Evolutionary conservation across 2,797 vertebrate genomes (phyloP), one percentile per base, ranked within the genome.

Genomic region (Rhinophrynus dorsalis): DNA sequence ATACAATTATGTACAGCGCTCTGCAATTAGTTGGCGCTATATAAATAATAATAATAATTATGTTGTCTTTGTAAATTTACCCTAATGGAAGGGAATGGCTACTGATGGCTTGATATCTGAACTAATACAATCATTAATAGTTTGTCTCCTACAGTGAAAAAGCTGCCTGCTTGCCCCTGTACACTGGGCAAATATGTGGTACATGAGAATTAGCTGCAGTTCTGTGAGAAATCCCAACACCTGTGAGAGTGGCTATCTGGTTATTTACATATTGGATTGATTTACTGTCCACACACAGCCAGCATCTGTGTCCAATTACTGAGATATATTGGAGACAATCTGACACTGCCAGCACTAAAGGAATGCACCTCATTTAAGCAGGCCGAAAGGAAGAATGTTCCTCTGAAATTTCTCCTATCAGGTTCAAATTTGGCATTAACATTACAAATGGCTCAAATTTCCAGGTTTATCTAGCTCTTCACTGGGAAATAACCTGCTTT

Each of bases 271-370:
- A 67, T 79, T 67, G 73, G 55, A 79, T 76, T 88, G 84, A 89
- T 89, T 89, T 88, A 85, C 82, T 67, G 76, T 76, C 74, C 26
- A 29, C 66, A 80, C 68, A 71, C 62, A 74, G 80, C 79, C 79
- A 75, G 75, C 88, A 88, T 90, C 88, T 90, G 86, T 85, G 80
- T 89, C 83, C 88, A 89, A 90, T 90, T 90, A 90, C 82, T 79
- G 86, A 85, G 83, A 84, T 83, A 86, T 85, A 89, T 74, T 82
- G 84, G 72, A 77, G 76, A 77, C 81, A 80, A 81, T 85, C 83
- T 85, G 78, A 78, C 82, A 79, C 82, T 82, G 85, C 82, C 84
- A 82, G 79, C 72, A 77, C 75, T 76, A 79, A 79, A 82, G 85
- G 80, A 88, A 86, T 88, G 80, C 69, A 74, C 84, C 83, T 88